Conservation (phyloP, 2,888 invertebrate species). For the Dysmachus trigonus region DNA sequence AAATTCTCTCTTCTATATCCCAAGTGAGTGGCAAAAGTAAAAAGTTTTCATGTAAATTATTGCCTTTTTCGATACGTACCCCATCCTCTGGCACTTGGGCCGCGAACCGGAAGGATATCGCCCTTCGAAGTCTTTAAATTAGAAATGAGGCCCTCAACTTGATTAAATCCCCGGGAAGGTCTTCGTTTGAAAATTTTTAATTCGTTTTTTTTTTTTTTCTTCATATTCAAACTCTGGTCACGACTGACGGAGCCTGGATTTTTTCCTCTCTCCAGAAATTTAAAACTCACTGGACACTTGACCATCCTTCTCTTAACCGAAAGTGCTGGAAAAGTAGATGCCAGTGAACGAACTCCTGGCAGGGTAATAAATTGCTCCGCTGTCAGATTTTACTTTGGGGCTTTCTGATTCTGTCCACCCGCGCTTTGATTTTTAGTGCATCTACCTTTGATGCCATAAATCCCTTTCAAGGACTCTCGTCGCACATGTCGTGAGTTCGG, state of each 20-base stretch:
- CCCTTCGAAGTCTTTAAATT: neutral
- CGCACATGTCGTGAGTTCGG: neutral
- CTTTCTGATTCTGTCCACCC: neutral
- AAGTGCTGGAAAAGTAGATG: neutral
- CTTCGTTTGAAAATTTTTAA: neutral
- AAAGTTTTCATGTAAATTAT: neutral
- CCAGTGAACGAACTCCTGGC: neutral
- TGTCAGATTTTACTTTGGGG: neutral
- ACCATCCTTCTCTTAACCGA: neutral
- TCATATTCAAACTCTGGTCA: neutral
- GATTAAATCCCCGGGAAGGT: neutral
- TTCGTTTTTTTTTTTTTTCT: neutral
- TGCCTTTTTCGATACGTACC: neutral
- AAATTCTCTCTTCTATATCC: neutral
- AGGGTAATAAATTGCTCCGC: neutral
- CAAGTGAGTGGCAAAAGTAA: neutral
- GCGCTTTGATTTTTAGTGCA: slow-evolving; percentile 3
- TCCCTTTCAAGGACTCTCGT: neutral
- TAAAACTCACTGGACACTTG: neutral
- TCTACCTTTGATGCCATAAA: neutral
- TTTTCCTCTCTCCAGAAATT: neutral
- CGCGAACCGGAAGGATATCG: neutral
- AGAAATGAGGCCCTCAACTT: neutral
- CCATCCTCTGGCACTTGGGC: neutral
- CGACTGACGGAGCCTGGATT: neutral